These are phyloP conservation scores for Hofmannophila pseudospretella DNA, from an alignment of 2,888 invertebrate genomes.

Conservation along the genomic window DNA sequence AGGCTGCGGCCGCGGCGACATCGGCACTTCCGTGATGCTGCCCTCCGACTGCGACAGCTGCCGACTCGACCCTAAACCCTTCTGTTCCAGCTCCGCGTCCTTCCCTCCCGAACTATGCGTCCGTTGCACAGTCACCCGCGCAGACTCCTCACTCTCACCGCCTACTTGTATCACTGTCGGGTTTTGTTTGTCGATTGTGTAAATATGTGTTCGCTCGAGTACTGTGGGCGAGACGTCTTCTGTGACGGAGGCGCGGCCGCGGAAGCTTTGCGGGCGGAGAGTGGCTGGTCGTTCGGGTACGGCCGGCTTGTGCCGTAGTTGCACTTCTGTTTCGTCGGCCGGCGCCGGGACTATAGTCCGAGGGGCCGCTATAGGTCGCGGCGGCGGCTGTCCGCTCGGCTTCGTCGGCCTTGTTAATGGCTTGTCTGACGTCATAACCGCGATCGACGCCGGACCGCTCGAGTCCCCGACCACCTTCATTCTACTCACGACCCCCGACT, in stretches of 20 bases:
- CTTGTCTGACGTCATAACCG: constrained; percentile 29
- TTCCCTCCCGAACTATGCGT: constrained; percentile 68
- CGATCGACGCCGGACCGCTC: constrained; percentile 55
- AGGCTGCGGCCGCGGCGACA: constrained; percentile 41
- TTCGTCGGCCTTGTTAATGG: constrained; percentile 34
- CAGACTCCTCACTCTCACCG: constrained; percentile 35
- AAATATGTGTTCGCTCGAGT: constrained; percentile 83
- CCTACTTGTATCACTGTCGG: constrained; percentile 82
- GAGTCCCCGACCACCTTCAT: constrained; percentile 45
- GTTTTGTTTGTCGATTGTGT: constrained; percentile 86
- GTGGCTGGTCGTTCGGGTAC: constrained; percentile 89
- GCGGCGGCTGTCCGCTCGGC: constrained; percentile 76
- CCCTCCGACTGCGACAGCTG: constrained; percentile 79
- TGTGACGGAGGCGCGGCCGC: constrained; percentile 51
- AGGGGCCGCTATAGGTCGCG: constrained; percentile 69
- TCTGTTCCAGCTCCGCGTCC: constrained; percentile 61
- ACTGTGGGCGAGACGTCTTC: constrained; percentile 54
- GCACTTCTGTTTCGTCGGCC: constrained; percentile 57
- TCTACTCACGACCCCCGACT: constrained; percentile 59
- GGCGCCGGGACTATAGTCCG: constrained; percentile 48
- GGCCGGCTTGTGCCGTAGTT: constrained; percentile 84
- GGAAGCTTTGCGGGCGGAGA: constrained; percentile 78
- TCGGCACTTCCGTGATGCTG: constrained; percentile 75
- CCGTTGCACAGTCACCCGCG: constrained; percentile 59
- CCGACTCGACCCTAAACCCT: constrained; percentile 55